Conservation (phyloP, 2,113 vertebrate species). For the Leucopsar rothschildi region DNA sequence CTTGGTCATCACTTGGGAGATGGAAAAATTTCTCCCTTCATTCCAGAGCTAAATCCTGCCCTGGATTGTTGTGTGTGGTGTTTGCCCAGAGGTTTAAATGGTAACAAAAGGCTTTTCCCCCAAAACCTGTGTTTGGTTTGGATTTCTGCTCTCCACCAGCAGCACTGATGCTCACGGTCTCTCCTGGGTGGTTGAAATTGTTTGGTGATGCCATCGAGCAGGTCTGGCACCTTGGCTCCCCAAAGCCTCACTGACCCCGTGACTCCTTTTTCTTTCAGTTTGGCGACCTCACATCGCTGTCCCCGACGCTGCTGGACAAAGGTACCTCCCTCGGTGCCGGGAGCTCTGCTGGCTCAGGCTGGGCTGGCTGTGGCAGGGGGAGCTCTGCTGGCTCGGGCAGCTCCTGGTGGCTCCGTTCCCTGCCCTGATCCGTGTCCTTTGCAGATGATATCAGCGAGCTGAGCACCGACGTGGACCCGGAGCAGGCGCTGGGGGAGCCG, state of each 20-base stretch:
- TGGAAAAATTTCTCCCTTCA: neutral
- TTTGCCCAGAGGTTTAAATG: neutral
- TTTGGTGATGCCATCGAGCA: neutral
- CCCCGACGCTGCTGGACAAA: constrained; percentile 88
- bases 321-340: constrained; percentile 68
- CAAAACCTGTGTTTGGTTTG: neutral
- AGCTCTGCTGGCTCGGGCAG: rapidly evolving
- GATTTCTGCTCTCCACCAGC: neutral
- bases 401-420: rapidly evolving
- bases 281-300: constrained; percentile 88
- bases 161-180: neutral
- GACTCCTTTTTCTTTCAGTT: constrained; percentile 78
- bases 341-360: neutral
- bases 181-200: neutral
- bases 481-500: constrained; percentile 75
- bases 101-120: neutral
- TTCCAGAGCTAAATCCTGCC: neutral
- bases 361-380: neutral
- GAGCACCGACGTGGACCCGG: constrained; percentile 71
- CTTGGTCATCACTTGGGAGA: neutral
- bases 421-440: neutral
- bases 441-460: constrained; percentile 84
- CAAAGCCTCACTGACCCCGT: neutral
- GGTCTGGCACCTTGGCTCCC: neutral
- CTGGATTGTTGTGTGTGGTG: neutral